Evolutionary conservation across 2,797 vertebrate species (phyloP).

Genomic region (Buphagus erythrorhynchus): DNA sequence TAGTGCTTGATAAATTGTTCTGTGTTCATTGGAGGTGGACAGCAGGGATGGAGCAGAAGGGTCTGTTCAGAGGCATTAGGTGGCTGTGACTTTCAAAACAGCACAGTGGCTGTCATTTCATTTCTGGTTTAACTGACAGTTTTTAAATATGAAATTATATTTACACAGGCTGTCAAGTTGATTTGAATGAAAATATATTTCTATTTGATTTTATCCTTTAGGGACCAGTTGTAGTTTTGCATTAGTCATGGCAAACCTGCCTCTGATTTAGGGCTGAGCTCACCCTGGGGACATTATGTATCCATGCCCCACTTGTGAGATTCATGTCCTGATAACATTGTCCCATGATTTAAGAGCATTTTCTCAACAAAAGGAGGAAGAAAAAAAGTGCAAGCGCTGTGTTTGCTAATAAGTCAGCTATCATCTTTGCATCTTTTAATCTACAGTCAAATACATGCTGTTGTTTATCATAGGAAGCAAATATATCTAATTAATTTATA

Average conservation of each 20-base stretch:
- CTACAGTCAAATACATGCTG: slow-evolving; percentile 41
- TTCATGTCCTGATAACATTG: not conserved
- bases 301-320: not conserved
- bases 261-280: not conserved
- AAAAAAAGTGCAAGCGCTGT: slow-evolving; percentile 5
- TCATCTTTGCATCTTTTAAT: slow-evolving; percentile 49
- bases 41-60: slow-evolving; percentile 1
- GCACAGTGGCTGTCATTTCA: not conserved
- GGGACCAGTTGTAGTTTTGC: not conserved
- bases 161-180: not conserved
- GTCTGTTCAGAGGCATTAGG: not conserved
- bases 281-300: not conserved
- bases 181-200: not conserved
- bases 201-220: slow-evolving; percentile 4
- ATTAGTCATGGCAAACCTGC: not conserved
- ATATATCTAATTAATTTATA: slow-evolving; percentile 52
- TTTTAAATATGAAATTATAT: not conserved
- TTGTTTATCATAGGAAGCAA: slow-evolving; percentile 42
- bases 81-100: not conserved
- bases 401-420: slow-evolving; percentile 27
- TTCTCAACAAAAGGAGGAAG: not conserved
- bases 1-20: not conserved
- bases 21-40: not conserved
- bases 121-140: not conserved
- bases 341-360: not conserved